Conservation (phyloP, 2,888 invertebrate genomes). For the Pristionchus fissidentatus region DNA sequence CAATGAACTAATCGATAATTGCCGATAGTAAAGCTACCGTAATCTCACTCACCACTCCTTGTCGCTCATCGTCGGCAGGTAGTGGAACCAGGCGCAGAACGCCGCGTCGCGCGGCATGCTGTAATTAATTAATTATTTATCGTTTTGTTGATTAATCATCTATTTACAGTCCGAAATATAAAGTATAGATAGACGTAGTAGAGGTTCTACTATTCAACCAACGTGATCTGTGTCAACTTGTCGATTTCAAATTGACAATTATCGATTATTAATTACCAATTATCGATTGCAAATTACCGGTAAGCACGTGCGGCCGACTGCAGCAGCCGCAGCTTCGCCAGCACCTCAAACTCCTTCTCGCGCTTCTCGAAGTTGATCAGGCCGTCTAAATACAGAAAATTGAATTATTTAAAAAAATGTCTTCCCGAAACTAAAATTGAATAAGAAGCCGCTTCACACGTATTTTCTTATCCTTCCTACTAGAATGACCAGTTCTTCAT, state of each 20-base stretch:
- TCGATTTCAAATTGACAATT: not conserved
- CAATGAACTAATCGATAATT: not conserved
- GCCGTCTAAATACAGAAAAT: conserved; percentile 79
- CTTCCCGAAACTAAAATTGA: not conserved
- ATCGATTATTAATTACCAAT: not conserved
- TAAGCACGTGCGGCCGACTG: conserved; percentile 92
- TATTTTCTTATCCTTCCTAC: too few relatives aligned
- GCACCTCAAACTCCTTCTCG: conserved; percentile 96
- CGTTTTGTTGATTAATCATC: not conserved
- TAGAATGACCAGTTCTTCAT: too few relatives aligned
- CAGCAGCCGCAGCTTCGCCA: conserved; percentile 93
- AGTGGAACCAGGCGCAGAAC: conserved; percentile 93
- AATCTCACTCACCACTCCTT: conserved; percentile 84
- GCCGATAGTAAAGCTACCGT: not conserved
- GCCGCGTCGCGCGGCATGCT: conserved; percentile 87
- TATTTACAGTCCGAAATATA: not conserved
- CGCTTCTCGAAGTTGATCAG: conserved; percentile 98
- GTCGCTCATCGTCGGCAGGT: conserved; percentile 90
- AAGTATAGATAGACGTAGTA: too few relatives aligned
- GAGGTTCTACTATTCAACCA: too few relatives aligned
- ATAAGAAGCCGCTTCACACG: too few relatives aligned
- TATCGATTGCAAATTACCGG: conserved; percentile 79
- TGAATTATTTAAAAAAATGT: not conserved
- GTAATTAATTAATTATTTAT: conserved; percentile 80
- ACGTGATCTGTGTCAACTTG: too few relatives aligned